phyloP scores from a whole-genome alignment of 2,797 vertebrate species.

The Mormyrops boulengeri region DNA sequence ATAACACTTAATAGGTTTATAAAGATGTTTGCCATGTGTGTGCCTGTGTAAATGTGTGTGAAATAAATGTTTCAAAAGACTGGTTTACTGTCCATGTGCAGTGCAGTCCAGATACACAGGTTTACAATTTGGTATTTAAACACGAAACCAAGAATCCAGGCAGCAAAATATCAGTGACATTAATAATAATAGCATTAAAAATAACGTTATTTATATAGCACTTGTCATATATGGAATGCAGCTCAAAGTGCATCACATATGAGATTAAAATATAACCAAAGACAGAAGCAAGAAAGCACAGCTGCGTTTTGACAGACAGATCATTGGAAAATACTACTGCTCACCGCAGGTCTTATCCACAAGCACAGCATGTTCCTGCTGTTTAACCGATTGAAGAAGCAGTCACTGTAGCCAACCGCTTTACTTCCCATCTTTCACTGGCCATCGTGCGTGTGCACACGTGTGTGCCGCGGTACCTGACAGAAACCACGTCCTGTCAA shows the following conservation, averaged over 20 bases:
- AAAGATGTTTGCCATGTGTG: not conserved
- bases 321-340: not conserved
- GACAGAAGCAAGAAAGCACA: not conserved
- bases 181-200: not conserved
- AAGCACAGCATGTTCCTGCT: slow-evolving; percentile 13
- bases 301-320: not conserved
- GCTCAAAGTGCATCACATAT: not conserved
- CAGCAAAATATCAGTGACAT: not conserved
- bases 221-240: not conserved
- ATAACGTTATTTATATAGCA: not conserved
- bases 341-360: not conserved
- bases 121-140: slow-evolving; percentile 1
- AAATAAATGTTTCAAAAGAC: not conserved
- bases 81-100: not conserved
- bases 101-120: not conserved
- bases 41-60: not conserved
- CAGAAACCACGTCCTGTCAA: not conserved
- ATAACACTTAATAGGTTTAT: not conserved
- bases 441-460: not conserved
- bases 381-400: not conserved
- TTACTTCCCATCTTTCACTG: not conserved
- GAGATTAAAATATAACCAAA: not conserved
- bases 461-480: not conserved
- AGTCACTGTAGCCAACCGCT: not conserved
- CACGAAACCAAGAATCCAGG: not conserved